Evolutionary conservation across 1,140 invertebrate species (phyloP), one percentile per base, ranked within the genome.

Genomic region (Eriosoma lanigerum): DNA sequence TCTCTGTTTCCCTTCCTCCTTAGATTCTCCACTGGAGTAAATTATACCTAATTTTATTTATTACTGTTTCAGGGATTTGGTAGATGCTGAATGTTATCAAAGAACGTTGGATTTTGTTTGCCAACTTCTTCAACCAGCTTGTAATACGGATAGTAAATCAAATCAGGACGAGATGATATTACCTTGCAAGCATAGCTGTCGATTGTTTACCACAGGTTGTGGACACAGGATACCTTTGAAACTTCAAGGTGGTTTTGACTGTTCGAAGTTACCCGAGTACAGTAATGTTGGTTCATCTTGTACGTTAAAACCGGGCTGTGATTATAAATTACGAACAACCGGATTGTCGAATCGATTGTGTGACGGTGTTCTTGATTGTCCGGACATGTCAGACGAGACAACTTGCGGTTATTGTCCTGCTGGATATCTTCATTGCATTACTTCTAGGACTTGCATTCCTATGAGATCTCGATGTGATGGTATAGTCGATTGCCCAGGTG

Each of bases 21-120:
- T n/a, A n/a, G n/a, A n/a, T n/a, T n/a, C n/a, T n/a, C n/a, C n/a
- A n/a, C n/a, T n/a, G n/a, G 32, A 4, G 32, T 38, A 38, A 38
- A 38, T 24, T 52, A 26, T 75, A n/a, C 52, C 3, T 26, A 26
- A 24, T 5, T 15, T 1, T n/a, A n/a, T n/a, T 54, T 50, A 13
- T 32, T 64, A 12, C 9, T 24, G 17, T 46, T 84, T 66, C 85
- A 91, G 94, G 81, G 93, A 95, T 85, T 86, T 96, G 1, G 90
- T 95, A 2, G 94, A 96, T 84, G 93, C 93, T 1, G 94, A 96
- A 86, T 96, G 94, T 84, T 95, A 93, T 82, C 88, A 92, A 81
- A 87, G 93, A 82, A 93, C 94, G 2, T 91, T 93, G 85, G 93
- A 96, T 82, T 95, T 96, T 84, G 89, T 96, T 12, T 96, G 94